phyloP scores from a whole-genome alignment of 2,888 invertebrate species.

The Ophion slaviceki region DNA sequence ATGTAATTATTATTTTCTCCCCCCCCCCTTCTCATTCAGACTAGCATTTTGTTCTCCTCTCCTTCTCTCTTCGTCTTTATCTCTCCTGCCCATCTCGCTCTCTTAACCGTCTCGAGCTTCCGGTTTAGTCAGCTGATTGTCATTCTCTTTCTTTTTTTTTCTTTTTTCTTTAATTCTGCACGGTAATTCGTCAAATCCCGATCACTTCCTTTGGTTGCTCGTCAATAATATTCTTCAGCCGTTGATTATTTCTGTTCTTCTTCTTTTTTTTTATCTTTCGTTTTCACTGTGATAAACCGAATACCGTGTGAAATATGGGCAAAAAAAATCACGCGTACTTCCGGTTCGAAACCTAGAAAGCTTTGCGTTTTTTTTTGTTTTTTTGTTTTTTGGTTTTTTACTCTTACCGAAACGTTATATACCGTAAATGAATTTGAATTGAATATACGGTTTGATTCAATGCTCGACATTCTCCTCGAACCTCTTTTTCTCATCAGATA shows the following conservation, averaged over 20 bases:
- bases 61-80: slow-evolving; percentile 41
- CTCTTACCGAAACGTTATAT: slow-evolving; percentile 50
- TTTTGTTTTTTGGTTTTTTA: slow-evolving; percentile 23
- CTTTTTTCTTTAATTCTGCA: not conserved
- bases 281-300: slow-evolving; percentile 68
- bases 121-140: slow-evolving; percentile 21
- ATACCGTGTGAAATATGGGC: slow-evolving; percentile 45
- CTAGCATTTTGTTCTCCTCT: not conserved
- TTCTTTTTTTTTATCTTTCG: slow-evolving; percentile 38
- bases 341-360: slow-evolving; percentile 56
- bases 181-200: slow-evolving; percentile 13
- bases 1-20: not conserved
- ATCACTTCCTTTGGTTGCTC: slow-evolving; percentile 17
- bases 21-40: not conserved
- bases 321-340: slow-evolving; percentile 47
- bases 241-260: slow-evolving; percentile 26
- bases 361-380: slow-evolving; percentile 19
- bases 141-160: slow-evolving; percentile 1
- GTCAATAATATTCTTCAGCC: slow-evolving; percentile 12
- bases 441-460: slow-evolving; percentile 53
- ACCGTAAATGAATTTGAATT: slow-evolving; percentile 29
- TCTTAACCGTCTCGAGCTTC: slow-evolving; percentile 33
- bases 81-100: slow-evolving; percentile 9
- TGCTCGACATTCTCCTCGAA: slow-evolving; percentile 49
- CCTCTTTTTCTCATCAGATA: slow-evolving; percentile 49